Evolutionary conservation across 30 jellyfish, hydroid and myxozoan species (phyloP), one percentile per base, ranked within the genome.

Genomic region (Hydractinia echinata): DNA sequence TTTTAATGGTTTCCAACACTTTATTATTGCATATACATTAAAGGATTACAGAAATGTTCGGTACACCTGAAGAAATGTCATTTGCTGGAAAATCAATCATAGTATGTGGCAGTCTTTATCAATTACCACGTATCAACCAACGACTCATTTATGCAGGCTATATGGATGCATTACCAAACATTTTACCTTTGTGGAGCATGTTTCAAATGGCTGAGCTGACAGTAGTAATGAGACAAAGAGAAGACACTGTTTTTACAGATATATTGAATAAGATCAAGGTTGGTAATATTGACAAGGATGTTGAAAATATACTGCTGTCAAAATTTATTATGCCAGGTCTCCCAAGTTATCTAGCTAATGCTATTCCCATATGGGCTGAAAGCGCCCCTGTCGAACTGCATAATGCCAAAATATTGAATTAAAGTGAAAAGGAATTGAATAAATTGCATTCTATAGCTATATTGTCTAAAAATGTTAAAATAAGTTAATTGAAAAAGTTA

Each of bases 281-380:
- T 9, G 68, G 68, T 56, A 15, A 56, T 9, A 9, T 56, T 10
- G 68, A 56, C 68, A 56, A 56, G 10, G 15, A 56, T 56, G 68
- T 9, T 56, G 68, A 56, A 56, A 9, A 56, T 56, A 56, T 56
- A 56, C n/a, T n/a, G n/a, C n/a, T n/a, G n/a, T n/a, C n/a, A n/a
- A n/a, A n/a, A n/a, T n/a, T n/a, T n/a, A n/a, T n/a, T n/a, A n/a
- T n/a, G n/a, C n/a, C n/a, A n/a, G n/a, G n/a, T n/a, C n/a, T n/a
- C n/a, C n/a, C n/a, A n/a, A n/a, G n/a, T 76, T 76, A 76, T 54
- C 84, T 79, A 52, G 19, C 53, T 79, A 54, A 76, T 76, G 84
- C 84, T 49, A 11, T 76, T 79, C 84, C 52, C 50, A 50, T 76
- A 54, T 76, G 20, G 20, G 84, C 84, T 76, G 84, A 76, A 54